Base-by-base conservation (phyloP, 2,113 vertebrate species). In the Tenebrosternarchus preto region DNA sequence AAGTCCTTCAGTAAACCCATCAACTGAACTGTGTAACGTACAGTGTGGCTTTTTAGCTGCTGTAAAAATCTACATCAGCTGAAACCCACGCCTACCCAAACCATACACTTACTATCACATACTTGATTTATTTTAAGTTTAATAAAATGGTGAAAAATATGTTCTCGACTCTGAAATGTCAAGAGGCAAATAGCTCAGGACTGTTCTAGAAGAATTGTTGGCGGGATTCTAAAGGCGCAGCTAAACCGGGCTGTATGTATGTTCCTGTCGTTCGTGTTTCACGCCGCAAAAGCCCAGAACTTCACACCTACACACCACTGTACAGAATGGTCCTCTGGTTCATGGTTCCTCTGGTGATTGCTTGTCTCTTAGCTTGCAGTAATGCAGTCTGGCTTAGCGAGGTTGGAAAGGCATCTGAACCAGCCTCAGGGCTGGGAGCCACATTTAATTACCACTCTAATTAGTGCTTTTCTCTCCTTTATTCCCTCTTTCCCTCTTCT, bases 401-500 rank as follows among this genome's bases (percentile, higher is more conserved):
- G 33, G 63, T 66, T 24, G 74, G 75, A 73, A 82, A 67, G 12
- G 43, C 43, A 50, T 50, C 43, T 50, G 43, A 50, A 50, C 39
- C 43, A 50, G 73, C 63, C 56, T 31, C 1, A 46, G 36, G 76
- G 78, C 77, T 81, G 59, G 73, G 59, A 63, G 82, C 71, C 88
- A 84, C 64, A 75, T 86, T 87, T 84, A 86, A 88, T 83, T 59
- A 80, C 85, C 73, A 69, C 69, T 83, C 87, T 90, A 82, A 85
- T 82, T 79, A 85, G 25, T 36, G 27, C 76, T n/a, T 78, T 85
- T 82, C 71, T 77, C 77, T 60, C 60, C n/a, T 75, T 82, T 64
- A 31, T 74, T 85, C 64, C 66, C 57, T 69, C 24, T 24, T 17
- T 77, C 66, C 50, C 72, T 71, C 55, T 46, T 24, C 57, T 76